These are phyloP conservation scores for Proales similis DNA, from an alignment of 1,140 invertebrate genomes.

Conservation along the genomic window DNA sequence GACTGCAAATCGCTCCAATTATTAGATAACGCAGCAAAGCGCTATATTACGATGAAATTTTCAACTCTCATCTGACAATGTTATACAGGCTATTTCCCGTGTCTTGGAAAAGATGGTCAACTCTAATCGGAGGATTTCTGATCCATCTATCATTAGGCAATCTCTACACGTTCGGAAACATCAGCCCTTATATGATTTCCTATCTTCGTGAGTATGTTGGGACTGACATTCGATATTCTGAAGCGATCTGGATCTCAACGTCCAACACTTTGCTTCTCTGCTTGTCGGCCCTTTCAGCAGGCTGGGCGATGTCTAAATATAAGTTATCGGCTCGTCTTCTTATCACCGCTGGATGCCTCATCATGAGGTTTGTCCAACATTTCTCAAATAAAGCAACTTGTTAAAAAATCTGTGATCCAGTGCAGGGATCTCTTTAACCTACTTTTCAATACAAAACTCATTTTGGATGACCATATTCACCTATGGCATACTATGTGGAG, in stretches of 20 bases:
- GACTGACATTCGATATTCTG: slow-evolving; percentile 43
- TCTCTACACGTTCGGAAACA: slow-evolving; percentile 41
- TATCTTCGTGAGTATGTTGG: slow-evolving; percentile 45
- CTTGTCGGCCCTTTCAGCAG: not conserved
- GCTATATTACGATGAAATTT: too few relatives aligned
- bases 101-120: slow-evolving; percentile 12
- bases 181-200: slow-evolving; percentile 55
- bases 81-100: slow-evolving; percentile 7
- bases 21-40: too few relatives aligned
- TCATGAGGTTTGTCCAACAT: too few relatives aligned
- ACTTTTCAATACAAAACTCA: slow-evolving; percentile 47
- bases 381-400: too few relatives aligned
- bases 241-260: slow-evolving; percentile 51
- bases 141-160: slow-evolving; percentile 25
- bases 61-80: too few relatives aligned
- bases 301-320: not conserved
- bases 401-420: slow-evolving; percentile 43
- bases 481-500: slow-evolving; percentile 51
- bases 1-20: too few relatives aligned
- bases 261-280: slow-evolving; percentile 46
- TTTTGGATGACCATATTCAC: slow-evolving; percentile 45
- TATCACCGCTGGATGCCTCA: slow-evolving; percentile 13
- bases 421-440: slow-evolving; percentile 48
- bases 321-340: slow-evolving; percentile 1
- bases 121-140: slow-evolving; percentile 19